Conservation (phyloP, 2,113 vertebrate genomes). For the Acanthochromis polyacanthus region DNA sequence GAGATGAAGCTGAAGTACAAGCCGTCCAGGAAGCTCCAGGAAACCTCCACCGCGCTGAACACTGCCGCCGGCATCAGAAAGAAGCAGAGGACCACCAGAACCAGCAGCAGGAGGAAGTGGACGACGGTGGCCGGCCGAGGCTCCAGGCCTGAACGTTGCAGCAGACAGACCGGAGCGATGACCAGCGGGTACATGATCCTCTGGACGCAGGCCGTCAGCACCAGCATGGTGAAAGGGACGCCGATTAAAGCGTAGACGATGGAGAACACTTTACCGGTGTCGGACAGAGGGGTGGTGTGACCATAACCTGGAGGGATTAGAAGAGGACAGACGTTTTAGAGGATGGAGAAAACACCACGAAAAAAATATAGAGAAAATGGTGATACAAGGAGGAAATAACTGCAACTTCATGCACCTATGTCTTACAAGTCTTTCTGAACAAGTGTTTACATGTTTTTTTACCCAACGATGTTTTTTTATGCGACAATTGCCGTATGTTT, state of each 20-base stretch:
- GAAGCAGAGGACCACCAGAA: constrained; percentile 78
- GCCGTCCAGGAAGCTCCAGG: constrained; percentile 91
- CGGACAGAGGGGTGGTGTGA: constrained; percentile 89
- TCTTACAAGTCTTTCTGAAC: no score
- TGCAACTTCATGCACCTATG: no score
- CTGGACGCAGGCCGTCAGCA: constrained; percentile 90
- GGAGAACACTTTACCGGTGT: constrained; percentile 90
- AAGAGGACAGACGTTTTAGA: not conserved
- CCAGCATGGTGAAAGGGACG: constrained; percentile 92
- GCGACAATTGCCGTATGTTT: no score
- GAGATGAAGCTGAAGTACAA: constrained; percentile 95
- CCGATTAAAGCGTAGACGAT: constrained; percentile 90
- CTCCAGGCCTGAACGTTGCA: constrained; percentile 80
- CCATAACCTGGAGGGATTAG: constrained; percentile 87
- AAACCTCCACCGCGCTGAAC: constrained; percentile 85
- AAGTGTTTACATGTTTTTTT: no score
- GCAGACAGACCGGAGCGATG: constrained; percentile 75
- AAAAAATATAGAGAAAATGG: no score
- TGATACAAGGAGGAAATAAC: no score
- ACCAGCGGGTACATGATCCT: constrained; percentile 86
- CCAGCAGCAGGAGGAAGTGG: constrained; percentile 84
- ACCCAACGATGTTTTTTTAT: no score
- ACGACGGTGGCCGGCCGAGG: constrained; percentile 72
- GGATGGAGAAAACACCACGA: no score
- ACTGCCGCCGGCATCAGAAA: constrained; percentile 86